Evolutionary conservation across 2,797 vertebrate genomes (phyloP).

Genomic region (Parauchenoglanis ngamensis): DNA sequence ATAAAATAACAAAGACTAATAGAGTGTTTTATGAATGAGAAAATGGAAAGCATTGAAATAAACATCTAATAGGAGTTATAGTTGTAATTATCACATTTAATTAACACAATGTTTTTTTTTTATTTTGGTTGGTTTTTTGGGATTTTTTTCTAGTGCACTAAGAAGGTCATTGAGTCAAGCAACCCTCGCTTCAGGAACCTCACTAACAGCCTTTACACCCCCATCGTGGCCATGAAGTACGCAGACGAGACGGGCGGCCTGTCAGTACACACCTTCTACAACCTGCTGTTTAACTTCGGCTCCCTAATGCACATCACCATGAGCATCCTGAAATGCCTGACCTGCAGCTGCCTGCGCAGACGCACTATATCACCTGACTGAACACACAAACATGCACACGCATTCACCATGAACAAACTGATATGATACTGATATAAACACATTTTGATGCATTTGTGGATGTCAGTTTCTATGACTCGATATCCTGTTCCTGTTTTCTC

Average conservation of each 20-base stretch:
- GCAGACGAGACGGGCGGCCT: constrained; percentile 85
- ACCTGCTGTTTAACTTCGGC: constrained; percentile 86
- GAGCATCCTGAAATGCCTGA: constrained; percentile 82
- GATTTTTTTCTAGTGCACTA: constrained; percentile 74
- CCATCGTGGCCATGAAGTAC: constrained; percentile 84
- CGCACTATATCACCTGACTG: constrained; percentile 79
- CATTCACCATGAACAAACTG: neutral
- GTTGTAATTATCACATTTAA: neutral
- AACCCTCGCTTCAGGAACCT: constrained; percentile 85
- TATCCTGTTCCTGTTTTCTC: neutral
- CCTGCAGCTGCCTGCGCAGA: constrained; percentile 82
- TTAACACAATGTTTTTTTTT: neutral
- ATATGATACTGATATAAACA: neutral
- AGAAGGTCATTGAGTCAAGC: constrained; percentile 79
- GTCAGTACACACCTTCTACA: constrained; percentile 82
- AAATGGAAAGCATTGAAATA: neutral
- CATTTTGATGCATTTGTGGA: neutral
- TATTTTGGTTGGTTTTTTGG: neutral
- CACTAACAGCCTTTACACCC: constrained; percentile 86
- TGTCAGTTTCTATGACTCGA: neutral
- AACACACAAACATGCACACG: constrained; percentile 43
- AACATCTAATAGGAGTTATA: neutral
- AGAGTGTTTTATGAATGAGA: neutral
- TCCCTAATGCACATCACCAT: constrained; percentile 83
- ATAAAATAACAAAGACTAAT: neutral